phyloP scores from a whole-genome alignment of 2,113 vertebrate species.

The Camelus bactrianus region DNA sequence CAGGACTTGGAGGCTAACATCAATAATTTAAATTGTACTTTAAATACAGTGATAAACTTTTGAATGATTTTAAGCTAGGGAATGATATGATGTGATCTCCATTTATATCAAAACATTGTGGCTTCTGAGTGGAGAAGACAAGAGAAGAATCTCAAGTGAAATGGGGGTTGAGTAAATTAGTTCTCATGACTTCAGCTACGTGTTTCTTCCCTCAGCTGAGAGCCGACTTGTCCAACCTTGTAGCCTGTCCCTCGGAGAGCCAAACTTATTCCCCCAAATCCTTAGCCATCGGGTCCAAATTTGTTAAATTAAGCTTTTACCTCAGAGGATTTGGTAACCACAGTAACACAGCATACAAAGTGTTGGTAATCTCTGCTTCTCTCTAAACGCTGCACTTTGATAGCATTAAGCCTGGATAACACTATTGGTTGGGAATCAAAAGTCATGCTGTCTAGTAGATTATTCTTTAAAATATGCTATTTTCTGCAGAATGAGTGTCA shows the following conservation, averaged over 20 bases:
- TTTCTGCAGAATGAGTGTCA: conserved; percentile 44
- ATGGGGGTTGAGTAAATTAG: neutral
- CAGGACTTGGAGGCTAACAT: neutral
- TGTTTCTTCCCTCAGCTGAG: neutral
- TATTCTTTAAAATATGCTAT: conserved; percentile 26
- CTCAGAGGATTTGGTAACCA: conserved; percentile 12
- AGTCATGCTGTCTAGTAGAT: neutral
- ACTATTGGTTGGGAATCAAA: conserved; percentile 26
- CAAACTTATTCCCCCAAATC: neutral
- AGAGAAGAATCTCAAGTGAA: neutral
- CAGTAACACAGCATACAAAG: neutral
- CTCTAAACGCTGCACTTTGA: neutral
- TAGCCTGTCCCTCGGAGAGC: neutral
- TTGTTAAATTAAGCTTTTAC: conserved; percentile 38
- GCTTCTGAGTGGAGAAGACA: neutral
- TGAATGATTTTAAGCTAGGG: neutral
- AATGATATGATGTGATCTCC: neutral
- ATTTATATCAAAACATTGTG: neutral
- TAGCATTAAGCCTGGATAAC: conserved; percentile 45
- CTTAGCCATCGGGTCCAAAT: neutral
- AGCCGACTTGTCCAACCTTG: too few species aligned
- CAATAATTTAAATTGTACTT: neutral
- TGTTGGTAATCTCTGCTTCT: neutral
- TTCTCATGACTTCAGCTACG: neutral
- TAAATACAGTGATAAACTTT: neutral